Percentiles rank a stretch among this genome's conserved stretches.
Evolutionary conservation across 2,113 vertebrate genomes (phyloP).

Genomic region (Columba janthina): DNA sequence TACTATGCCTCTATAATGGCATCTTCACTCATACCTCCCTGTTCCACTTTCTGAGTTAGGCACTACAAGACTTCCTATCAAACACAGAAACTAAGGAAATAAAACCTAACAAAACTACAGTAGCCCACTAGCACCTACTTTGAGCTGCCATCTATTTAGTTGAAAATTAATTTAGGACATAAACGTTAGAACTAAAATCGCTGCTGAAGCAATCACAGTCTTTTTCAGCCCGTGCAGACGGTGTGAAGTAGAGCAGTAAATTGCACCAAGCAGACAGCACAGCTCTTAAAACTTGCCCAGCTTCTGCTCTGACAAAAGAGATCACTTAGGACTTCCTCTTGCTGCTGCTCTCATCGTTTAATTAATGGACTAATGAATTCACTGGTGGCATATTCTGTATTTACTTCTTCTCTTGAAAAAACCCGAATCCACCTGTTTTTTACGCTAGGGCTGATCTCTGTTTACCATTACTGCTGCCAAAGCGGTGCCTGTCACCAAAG

Average conservation of each 20-base stretch:
- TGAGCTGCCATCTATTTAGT: not conserved
- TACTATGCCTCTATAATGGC: not conserved
- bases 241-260: slow-evolving; percentile 54
- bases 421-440: not conserved
- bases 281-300: not conserved
- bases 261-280: not conserved
- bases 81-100: not conserved
- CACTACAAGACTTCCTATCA: not conserved
- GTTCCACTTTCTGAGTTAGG: not conserved
- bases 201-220: not conserved
- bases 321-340: not conserved
- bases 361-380: not conserved
- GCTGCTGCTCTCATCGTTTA: not conserved
- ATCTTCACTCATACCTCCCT: not conserved
- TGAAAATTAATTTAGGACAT: not conserved
- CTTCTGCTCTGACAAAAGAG: not conserved
- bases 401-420: not conserved
- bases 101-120: not conserved
- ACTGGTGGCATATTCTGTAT: not conserved
- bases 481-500: not conserved
- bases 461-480: accelerated
- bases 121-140: not conserved
- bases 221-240: not conserved
- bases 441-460: not conserved
- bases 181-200: not conserved